phyloP scores from a whole-genome alignment of 1,140 invertebrate species.

The Hycleus phaleratus region DNA sequence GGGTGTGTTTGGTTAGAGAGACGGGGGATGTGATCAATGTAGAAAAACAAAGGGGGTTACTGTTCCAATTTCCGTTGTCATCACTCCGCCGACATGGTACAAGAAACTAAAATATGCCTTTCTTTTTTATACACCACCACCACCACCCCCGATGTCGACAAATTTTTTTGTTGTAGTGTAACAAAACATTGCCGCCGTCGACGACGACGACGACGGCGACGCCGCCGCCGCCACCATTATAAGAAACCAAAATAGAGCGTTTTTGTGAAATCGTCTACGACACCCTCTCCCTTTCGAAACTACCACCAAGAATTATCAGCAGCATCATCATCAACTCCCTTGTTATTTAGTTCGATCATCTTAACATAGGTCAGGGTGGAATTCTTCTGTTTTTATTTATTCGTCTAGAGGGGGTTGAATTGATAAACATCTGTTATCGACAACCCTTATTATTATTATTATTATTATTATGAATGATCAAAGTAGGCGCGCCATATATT shows the following conservation, averaged over 20 bases:
- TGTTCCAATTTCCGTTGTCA: background rate
- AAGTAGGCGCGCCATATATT: too few species aligned
- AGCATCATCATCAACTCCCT: slow-evolving; percentile 15
- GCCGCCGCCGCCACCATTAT: slow-evolving; percentile 9
- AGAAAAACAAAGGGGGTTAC: too few species aligned
- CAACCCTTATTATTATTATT: too few species aligned
- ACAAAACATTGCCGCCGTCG: background rate
- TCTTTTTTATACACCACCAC: background rate
- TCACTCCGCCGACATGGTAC: background rate
- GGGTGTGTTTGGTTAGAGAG: too few species aligned
- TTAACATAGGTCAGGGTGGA: slow-evolving; percentile 12
- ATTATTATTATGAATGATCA: too few species aligned
- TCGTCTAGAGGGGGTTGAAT: too few species aligned
- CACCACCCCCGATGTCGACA: too few species aligned
- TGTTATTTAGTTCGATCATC: slow-evolving; percentile 17
- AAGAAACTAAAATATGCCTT: background rate
- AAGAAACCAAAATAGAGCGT: slow-evolving; percentile 31
- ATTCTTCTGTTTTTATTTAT: too few species aligned
- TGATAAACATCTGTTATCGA: too few species aligned
- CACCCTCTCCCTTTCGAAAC: too few species aligned
- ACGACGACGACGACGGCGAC: slow-evolving; percentile 1
- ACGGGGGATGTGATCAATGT: too few species aligned
- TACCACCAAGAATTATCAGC: too few species aligned
- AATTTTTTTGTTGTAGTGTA: background rate
- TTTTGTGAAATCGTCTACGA: slow-evolving; percentile 11